Percentiles rank a stretch among this genome's conserved stretches.
These are phyloP conservation scores for Actinia equina DNA, from an alignment of 64 coral and sea anemone species.

Conservation along the genomic window DNA sequence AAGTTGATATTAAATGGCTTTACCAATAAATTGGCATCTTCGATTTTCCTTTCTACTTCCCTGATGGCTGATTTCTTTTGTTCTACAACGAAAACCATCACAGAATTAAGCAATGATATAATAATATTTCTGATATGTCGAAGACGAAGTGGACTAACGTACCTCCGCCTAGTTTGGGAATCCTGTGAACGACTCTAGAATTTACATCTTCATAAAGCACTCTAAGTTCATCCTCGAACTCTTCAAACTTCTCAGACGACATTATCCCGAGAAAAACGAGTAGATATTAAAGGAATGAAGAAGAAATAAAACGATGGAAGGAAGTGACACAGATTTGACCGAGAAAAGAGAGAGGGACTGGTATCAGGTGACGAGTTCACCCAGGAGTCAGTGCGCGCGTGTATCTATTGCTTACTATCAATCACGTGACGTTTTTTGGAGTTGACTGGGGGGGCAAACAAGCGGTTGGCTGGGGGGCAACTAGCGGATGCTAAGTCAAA, in stretches of 20 bases:
- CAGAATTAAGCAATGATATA: not conserved
- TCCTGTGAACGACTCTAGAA: conserved; percentile 54
- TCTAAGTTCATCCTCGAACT: conserved; percentile 85
- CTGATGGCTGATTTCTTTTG: conserved; percentile 70
- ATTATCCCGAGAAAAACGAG: not conserved
- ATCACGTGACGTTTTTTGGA: no score
- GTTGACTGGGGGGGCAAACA: no score
- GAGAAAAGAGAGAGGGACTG: not conserved
- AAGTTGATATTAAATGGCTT: not conserved
- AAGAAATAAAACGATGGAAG: not conserved
- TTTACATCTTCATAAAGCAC: conserved; percentile 72
- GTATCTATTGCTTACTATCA: no score
- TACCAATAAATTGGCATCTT: conserved; percentile 89
- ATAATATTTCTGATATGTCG: not conserved
- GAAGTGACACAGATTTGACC: not conserved
- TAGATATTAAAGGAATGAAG: not conserved
- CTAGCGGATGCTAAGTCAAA: no score
- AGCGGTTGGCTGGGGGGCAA: no score
- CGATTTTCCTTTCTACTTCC: conserved; percentile 90
- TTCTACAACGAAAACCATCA: conserved; percentile 43
- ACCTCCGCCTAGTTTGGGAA: conserved; percentile 80
- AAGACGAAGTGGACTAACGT: not conserved
- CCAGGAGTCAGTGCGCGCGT: not conserved
- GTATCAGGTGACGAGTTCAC: not conserved
- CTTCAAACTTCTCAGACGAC: conserved; percentile 96